Base-by-base conservation (phyloP, 92 coral and sea anemone species). In the Phenganax stokvisi region DNA sequence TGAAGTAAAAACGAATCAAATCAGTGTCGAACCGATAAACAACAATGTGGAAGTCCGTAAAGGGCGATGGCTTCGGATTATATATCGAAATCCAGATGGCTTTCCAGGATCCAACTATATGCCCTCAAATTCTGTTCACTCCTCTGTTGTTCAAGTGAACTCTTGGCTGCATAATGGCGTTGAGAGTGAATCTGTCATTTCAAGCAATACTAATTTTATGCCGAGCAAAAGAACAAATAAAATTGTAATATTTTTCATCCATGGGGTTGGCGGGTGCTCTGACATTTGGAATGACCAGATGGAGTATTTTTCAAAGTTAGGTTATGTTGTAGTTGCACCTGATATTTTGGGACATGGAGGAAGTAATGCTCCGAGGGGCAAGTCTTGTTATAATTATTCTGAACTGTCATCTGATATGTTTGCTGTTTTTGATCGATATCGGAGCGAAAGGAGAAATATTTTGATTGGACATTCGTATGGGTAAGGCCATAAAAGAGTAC, bases 381-480 rank as follows among this genome's bases (percentile, higher is more conserved):
- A 79, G 3, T 66, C 79, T n/a, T 69, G 79, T 30, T 96, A 96
- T 79, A 80, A 87, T 54, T 96, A 92, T 79, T 85, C 90, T 6
- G 99, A 96, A 83, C 86, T 96, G 31, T 83, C 88, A 31, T 59
- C 80, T 51, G 99, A 96, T 75, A 88, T 90, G 71, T 76, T 96
- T 52, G 75, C 73, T 11, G 89, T 96, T 85, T 96, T 96, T 80
- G 99, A 96, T 85, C 97, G 92, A 68, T 96, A 84, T 80, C 79
- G 91, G 51, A 92, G 89, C 83, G 83, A 63, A 20, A 96, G 84
- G 79, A 90, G 89, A 79, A 96, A 96, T 60, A 92, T 96, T 47
- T 74, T 96, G 29, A 92, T 96, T 15, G 99, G 99, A 28, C 99
- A 96, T 85, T 96, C 99, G 6, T 96, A 96, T 80, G 99, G 99